Percentiles rank a stretch among this genome's conserved stretches.
phyloP scores from a whole-genome alignment of 2,888 invertebrate species.

The Calameuta pallipes region DNA sequence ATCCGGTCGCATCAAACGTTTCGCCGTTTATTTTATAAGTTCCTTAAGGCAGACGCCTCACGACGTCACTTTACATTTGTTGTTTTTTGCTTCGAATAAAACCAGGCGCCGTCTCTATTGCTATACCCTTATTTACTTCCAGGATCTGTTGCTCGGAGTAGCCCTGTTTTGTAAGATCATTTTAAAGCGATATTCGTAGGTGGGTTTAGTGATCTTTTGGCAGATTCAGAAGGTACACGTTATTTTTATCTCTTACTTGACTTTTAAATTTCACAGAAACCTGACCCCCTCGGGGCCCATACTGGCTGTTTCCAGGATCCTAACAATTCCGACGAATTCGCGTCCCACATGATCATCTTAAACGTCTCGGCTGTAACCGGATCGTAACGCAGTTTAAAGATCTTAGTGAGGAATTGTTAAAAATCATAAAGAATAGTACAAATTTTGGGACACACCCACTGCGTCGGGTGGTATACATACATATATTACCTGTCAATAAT shows the following conservation, averaged over 20 bases:
- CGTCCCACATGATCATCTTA: background rate
- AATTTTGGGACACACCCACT: background rate
- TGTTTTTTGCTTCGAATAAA: constrained; percentile 32
- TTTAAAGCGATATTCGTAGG: background rate
- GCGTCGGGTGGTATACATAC: background rate
- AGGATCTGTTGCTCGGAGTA: background rate
- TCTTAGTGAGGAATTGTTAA: background rate
- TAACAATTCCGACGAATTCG: background rate
- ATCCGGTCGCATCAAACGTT: constrained; percentile 41
- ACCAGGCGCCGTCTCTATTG: constrained; percentile 29
- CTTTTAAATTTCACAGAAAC: background rate
- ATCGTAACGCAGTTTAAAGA: background rate
- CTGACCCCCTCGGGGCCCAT: background rate
- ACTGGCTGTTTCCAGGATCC: background rate
- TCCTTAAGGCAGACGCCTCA: constrained; percentile 19
- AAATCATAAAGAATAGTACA: background rate
- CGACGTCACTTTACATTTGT: constrained; percentile 29
- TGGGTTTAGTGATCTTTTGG: background rate
- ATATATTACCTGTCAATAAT: background rate
- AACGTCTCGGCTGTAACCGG: background rate
- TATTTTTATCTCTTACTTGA: background rate
- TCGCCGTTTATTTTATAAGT: constrained; percentile 28
- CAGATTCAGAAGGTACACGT: background rate
- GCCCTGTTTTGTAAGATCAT: background rate
- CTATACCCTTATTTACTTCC: constrained; percentile 7